Conservation (phyloP, 2,113 vertebrate species). For the Crotalus tigris region DNA sequence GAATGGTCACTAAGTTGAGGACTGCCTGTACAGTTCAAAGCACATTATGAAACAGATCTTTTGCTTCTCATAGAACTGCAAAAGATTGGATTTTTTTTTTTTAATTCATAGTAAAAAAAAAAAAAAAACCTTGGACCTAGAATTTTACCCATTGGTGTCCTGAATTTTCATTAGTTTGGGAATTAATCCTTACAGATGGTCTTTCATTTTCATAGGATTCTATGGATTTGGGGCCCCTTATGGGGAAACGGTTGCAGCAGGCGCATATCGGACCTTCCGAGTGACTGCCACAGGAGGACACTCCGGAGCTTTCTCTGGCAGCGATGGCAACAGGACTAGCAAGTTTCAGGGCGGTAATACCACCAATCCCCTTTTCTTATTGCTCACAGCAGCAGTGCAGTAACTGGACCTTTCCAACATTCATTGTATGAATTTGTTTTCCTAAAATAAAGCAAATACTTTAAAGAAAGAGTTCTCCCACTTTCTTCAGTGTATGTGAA, state of each 20-base stretch:
- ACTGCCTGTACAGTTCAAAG: no score
- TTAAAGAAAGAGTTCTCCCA: neutral
- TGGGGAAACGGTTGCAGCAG: constrained; percentile 79
- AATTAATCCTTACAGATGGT: neutral
- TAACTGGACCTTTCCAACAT: constrained; percentile 45
- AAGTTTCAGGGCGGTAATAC: constrained; percentile 84
- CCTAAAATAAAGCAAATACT: neutral
- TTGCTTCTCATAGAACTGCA: no score
- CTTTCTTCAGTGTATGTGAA: constrained; percentile 16
- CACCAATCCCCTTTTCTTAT: constrained; percentile 63
- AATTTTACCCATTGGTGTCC: no score
- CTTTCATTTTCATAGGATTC: constrained; percentile 71
- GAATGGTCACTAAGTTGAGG: no score
- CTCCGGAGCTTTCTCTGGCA: constrained; percentile 78
- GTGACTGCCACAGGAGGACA: constrained; percentile 74
- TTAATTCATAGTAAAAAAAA: no score
- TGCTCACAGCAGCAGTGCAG: constrained; percentile 57
- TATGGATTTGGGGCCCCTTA: constrained; percentile 81
- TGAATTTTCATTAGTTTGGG: neutral
- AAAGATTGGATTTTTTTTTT: no score
- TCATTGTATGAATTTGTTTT: neutral
- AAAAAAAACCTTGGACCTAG: no score
- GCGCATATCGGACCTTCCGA: constrained; percentile 79
- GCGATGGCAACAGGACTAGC: constrained; percentile 80
- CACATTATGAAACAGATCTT: no score